These are phyloP conservation scores for Hippocampus abdominalis DNA, from an alignment of 2,113 vertebrate genomes.

Conservation along the genomic window DNA sequence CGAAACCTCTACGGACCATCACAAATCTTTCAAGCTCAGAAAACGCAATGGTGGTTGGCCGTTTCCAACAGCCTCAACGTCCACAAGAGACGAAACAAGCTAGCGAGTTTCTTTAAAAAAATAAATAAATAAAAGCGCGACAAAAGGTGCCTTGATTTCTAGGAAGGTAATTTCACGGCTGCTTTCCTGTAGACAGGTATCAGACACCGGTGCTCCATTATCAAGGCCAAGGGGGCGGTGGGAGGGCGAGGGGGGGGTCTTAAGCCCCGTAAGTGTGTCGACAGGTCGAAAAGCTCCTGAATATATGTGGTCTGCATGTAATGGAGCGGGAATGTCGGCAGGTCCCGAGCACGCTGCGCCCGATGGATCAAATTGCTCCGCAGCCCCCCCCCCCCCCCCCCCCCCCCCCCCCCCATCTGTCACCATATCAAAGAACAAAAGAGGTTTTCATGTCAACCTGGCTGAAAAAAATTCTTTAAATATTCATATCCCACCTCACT, in stretches of 20 bases:
- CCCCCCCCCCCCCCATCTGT: constrained; percentile 34
- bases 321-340: constrained; percentile 19
- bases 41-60: constrained; percentile 29
- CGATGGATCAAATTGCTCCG: constrained; percentile 59
- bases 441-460: constrained; percentile 70
- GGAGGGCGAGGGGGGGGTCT: constrained; percentile 47
- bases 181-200: constrained; percentile 63
- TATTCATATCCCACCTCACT: constrained; percentile 64
- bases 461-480: constrained; percentile 45
- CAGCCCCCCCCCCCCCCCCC: constrained; percentile 31
- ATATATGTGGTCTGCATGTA: constrained; percentile 35
- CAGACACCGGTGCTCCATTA: constrained; percentile 62
- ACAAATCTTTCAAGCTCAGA: constrained; percentile 54
- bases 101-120: constrained; percentile 22
- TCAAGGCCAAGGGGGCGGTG: constrained; percentile 53
- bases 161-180: constrained; percentile 69
- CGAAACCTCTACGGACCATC: constrained; percentile 57
- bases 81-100: constrained; percentile 31
- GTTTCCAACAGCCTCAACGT: constrained; percentile 20
- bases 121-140: background rate
- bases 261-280: constrained; percentile 31
- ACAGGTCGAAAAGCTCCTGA: constrained; percentile 15
- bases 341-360: constrained; percentile 10
- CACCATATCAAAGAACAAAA: constrained; percentile 68
- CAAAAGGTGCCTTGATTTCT: constrained; percentile 53